Conservation (phyloP, 1,140 invertebrate species). For the Uloborus diversus region DNA sequence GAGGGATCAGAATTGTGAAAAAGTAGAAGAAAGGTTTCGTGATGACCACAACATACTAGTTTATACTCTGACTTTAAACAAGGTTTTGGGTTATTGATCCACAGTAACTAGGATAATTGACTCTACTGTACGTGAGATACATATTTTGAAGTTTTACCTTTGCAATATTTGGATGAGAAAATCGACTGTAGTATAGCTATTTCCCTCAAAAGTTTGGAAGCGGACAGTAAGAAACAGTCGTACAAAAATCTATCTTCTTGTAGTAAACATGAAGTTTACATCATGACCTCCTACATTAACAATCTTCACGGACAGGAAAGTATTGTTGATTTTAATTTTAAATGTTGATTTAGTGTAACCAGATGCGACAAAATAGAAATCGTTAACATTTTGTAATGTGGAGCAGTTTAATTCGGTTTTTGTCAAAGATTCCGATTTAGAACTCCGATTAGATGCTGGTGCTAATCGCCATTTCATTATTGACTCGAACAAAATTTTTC, state of each 20-base stretch:
- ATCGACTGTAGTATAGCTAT: conserved; percentile 63
- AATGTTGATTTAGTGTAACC: conserved; percentile 70
- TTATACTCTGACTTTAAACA: too few species aligned
- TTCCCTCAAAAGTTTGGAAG: conserved; percentile 67
- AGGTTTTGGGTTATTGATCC: too few species aligned
- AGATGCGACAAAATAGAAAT: conserved; percentile 60
- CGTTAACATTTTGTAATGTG: conserved; percentile 10
- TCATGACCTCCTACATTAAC: conserved; percentile 67
- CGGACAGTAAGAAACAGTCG: conserved; percentile 65
- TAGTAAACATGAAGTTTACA: conserved; percentile 64
- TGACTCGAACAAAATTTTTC: background rate
- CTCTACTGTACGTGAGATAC: too few species aligned
- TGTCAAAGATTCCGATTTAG: background rate
- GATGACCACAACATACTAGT: too few species aligned
- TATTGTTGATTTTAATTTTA: conserved; percentile 61
- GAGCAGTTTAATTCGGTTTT: conserved; percentile 28
- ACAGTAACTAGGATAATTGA: too few species aligned
- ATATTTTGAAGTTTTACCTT: conserved; percentile 61
- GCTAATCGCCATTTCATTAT: conserved; percentile 24
- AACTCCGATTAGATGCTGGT: background rate
- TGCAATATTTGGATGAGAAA: conserved; percentile 62
- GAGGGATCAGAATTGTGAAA: too few species aligned
- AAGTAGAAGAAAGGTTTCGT: too few species aligned
- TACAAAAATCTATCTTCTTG: conserved; percentile 57
- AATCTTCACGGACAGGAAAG: conserved; percentile 66